Evolutionary conservation across 2,888 invertebrate species (phyloP), one percentile per base, ranked within the genome.

Genomic region (Quadriops clusia): DNA sequence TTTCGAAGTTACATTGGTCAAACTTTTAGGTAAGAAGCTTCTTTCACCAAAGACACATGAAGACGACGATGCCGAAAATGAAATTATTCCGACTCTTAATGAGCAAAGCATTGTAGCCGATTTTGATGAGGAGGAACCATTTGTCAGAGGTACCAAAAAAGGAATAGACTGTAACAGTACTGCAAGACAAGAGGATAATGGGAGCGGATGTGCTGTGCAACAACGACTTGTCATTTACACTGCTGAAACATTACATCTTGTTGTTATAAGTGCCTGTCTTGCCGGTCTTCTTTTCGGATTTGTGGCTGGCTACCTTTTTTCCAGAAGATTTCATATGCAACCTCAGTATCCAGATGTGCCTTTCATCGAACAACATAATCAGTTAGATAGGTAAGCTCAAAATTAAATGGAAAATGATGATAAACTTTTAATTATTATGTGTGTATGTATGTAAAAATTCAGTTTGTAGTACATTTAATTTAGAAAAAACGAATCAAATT

Each of bases 251-350:
- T 61, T 87, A 39, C 77, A 83, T 31, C 78, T 85, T 24, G 81
- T 84, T 5, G 77, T 86, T 16, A 76, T 81, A 30, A 77, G 80
- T 7, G 79, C 84, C 26, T 81, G 85, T 50, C 68, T 87, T 35
- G 75, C 81, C 30, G 83, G 85, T 8, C 67, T 86, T 38, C 73
- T 85, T 55, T 70, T 85, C 37, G 87, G 87, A 34, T 87, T 89
- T 58, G 74, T 83, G 40, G 78, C 80, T 39, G 87, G 87, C 21
- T 89, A 80, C 56, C 72, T 82, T 49, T 83, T 86, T 58, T 83
- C 84, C 15, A 71, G 79, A 53, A 69, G 79, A 63, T 76, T 81
- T 68, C 77, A 77, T 47, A 46, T 50, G 27, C 75, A 76, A 41
- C 72, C 77, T 50, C 72, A 74, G 49, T 77, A 78, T 53, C 74